These are phyloP conservation scores for Callipepla squamata DNA, from an alignment of 2,113 vertebrate genomes.

Conservation along the genomic window DNA sequence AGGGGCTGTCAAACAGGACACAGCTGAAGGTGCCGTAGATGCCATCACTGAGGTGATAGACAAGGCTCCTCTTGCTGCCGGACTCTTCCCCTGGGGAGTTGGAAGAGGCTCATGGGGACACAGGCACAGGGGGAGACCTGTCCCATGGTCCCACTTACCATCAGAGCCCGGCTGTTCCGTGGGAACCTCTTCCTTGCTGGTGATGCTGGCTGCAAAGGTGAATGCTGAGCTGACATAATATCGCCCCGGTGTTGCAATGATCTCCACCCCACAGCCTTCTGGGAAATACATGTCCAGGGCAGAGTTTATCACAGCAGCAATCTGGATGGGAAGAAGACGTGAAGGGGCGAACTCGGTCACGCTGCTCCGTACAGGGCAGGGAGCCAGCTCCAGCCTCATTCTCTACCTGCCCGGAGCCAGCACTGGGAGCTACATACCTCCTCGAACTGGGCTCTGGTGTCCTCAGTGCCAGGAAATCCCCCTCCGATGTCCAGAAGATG, in stretches of 20 bases:
- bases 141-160: conserved; percentile 6
- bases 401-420: background rate
- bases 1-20: conserved; percentile 78
- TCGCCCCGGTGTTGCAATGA: conserved; percentile 76
- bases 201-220: conserved; percentile 77
- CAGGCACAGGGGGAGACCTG: fast-evolving
- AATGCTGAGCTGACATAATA: conserved; percentile 81
- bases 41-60: conserved; percentile 77
- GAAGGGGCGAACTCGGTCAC: fast-evolving
- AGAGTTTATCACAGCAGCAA: conserved; percentile 71
- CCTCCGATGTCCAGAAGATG: conserved; percentile 80
- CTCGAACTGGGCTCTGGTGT: conserved; percentile 68
- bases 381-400: background rate
- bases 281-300: conserved; percentile 84
- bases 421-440: conserved; percentile 57
- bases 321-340: conserved; percentile 22
- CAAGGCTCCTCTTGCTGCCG: conserved; percentile 60
- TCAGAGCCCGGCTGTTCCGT: conserved; percentile 60
- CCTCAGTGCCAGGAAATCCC: conserved; percentile 74
- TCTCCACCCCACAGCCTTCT: conserved; percentile 74
- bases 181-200: conserved; percentile 70
- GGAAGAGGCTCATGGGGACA: background rate
- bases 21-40: conserved; percentile 79
- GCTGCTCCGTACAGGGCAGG: background rate
- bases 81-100: conserved; percentile 68